Conservation (phyloP, 2,113 vertebrate genomes). For the Fukomys damarensis region DNA sequence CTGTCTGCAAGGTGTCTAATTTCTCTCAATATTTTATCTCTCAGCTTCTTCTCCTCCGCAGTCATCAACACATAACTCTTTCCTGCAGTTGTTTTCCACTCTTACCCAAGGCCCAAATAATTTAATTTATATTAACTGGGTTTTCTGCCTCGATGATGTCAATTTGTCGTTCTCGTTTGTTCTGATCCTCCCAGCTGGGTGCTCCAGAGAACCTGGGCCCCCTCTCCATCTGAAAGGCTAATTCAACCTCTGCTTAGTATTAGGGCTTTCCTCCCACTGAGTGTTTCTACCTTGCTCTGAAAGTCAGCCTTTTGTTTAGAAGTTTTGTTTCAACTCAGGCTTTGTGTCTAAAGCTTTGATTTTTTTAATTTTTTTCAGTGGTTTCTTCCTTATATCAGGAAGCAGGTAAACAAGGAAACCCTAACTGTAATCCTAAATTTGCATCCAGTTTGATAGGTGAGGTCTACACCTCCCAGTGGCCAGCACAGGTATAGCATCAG, state of each 20-base stretch:
- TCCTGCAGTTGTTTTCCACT: background rate
- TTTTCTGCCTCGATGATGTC: background rate
- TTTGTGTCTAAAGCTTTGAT: background rate
- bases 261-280: background rate
- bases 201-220: background rate
- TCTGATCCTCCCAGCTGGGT: fast-evolving
- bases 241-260: background rate
- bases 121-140: background rate
- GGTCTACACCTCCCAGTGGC: too few species aligned
- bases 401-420: background rate
- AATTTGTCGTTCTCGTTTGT: background rate
- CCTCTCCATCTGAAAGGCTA: background rate
- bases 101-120: background rate
- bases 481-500: background rate
- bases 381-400: background rate
- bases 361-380: background rate
- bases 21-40: background rate
- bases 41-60: too few species aligned
- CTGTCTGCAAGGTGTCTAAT: background rate
- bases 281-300: background rate
- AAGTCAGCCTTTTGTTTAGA: background rate
- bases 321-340: background rate
- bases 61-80: background rate
- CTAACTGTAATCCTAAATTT: background rate
- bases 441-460: background rate